Base-by-base conservation (phyloP, 2,797 vertebrate species). In the Enteromius radiatus region DNA sequence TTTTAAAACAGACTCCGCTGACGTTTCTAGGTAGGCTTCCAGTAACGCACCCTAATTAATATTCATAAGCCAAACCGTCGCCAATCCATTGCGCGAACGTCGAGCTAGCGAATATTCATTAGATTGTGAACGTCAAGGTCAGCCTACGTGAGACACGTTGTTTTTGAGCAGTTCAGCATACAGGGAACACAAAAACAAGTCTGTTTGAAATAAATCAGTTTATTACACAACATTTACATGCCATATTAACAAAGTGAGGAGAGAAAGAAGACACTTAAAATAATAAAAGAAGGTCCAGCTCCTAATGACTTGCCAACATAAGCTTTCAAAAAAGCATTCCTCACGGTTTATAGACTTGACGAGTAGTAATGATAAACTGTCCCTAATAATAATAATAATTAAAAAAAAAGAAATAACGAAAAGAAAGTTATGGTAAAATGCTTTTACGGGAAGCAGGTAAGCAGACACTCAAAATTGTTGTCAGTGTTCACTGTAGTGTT, bases 141-240 rank as follows among this genome's bases (percentile, higher is more conserved):
- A 4, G 17, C 10, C 14, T 38, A 9, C 17, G 76, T 15, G 21
- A 33, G 45, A 81, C 63, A 9, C 31, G 1, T 43, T 23, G 14
- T 6, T 33, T 9, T 71, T 21, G 4, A 12, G 47, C n/a, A 65
- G 43, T 65, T 56, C 15, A 56, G 36, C 1, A 38, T 41, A 26
- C 4, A 41, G 1, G 19, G 1, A 64, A 23, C n/a, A 67, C 23
- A 41, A 41, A 23, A 17, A 7, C n/a, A 43, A n/a, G 49, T 41
- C 5, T 43, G 23, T 84, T 21, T 78, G 79, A 85, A 90, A 89
- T 67, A 45, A 83, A 84, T 78, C 59, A 81, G 52, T 88, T 89
- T 88, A 89, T 88, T 88, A 79, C 84, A 85, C 81, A 88, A 88
- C 89, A 88, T 85, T 84, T 82, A 76, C 87, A 90, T 87, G 87